Evolutionary conservation across 23 tunicate genomes (phyloP).

Genomic region (Ciona savignyi): DNA sequence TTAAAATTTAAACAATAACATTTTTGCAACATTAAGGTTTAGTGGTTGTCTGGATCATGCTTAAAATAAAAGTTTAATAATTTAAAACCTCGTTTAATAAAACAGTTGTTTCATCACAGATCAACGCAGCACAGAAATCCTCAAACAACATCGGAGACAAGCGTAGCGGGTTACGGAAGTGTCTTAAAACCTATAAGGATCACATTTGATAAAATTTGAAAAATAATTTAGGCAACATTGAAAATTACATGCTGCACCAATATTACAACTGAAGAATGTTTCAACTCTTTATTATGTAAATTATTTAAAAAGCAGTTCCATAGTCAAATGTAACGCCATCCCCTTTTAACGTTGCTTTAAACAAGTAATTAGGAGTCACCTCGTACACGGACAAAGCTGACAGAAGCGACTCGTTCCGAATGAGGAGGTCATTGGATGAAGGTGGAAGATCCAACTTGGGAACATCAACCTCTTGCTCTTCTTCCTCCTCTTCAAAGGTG

Average conservation of each 20-base stretch:
- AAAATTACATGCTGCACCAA: too few species aligned
- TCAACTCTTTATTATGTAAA: too few species aligned
- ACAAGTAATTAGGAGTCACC: too few species aligned
- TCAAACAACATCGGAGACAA: slow-evolving; percentile 89
- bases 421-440: slow-evolving; percentile 60
- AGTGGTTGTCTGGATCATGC: too few species aligned
- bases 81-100: slow-evolving; percentile 43
- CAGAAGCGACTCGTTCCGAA: slow-evolving; percentile 47
- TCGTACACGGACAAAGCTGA: slow-evolving; percentile 74
- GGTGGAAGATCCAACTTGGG: slow-evolving; percentile 51
- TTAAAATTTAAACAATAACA: too few species aligned
- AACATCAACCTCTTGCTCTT: slow-evolving; percentile 25
- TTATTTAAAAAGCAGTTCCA: too few species aligned
- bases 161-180: slow-evolving; percentile 61
- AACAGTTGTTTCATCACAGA: slow-evolving; percentile 40
- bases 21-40: too few species aligned
- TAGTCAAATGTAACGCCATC: too few species aligned
- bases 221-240: too few species aligned
- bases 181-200: slow-evolving; percentile 32
- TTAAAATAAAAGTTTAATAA: too few species aligned
- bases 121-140: slow-evolving; percentile 89
- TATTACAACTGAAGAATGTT: too few species aligned
- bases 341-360: too few species aligned
- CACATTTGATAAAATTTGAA: background rate
- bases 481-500: slow-evolving; percentile 19